These are phyloP conservation scores for Triops cancriformis DNA, from an alignment of 1,140 invertebrate species.

Conservation along the genomic window DNA sequence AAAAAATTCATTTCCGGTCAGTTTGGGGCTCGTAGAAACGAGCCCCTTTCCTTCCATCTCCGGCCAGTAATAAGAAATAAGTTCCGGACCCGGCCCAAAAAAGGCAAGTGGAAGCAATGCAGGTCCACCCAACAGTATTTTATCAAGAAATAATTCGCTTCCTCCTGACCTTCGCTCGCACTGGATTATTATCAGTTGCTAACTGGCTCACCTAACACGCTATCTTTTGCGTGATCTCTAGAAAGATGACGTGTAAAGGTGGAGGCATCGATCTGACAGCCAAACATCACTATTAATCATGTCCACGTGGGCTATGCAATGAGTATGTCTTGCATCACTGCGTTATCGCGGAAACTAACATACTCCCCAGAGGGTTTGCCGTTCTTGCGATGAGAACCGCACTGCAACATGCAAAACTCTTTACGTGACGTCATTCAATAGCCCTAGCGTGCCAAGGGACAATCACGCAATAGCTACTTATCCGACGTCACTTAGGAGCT, in stretches of 20 bases:
- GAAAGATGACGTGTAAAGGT: neutral
- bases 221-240: neutral
- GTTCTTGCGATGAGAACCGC: neutral
- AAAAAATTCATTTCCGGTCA: constrained; percentile 9
- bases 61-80: neutral
- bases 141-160: neutral
- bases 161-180: neutral
- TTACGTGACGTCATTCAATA: neutral
- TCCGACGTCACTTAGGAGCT: neutral
- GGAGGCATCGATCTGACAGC: neutral
- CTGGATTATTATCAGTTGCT: neutral
- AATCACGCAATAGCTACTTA: neutral
- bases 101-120: neutral
- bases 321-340: neutral
- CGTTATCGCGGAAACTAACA: neutral
- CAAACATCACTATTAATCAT: neutral
- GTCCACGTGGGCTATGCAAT: neutral
- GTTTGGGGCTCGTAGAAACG: neutral
- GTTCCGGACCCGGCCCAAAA: neutral
- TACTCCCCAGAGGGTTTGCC: neutral
- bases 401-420: neutral
- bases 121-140: neutral
- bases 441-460: neutral
- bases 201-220: neutral
- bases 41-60: neutral